Percentiles rank a stretch among this genome's conserved stretches.
Conservation (phyloP, 2,797 vertebrate species). For the Sorex maritimensis region DNA sequence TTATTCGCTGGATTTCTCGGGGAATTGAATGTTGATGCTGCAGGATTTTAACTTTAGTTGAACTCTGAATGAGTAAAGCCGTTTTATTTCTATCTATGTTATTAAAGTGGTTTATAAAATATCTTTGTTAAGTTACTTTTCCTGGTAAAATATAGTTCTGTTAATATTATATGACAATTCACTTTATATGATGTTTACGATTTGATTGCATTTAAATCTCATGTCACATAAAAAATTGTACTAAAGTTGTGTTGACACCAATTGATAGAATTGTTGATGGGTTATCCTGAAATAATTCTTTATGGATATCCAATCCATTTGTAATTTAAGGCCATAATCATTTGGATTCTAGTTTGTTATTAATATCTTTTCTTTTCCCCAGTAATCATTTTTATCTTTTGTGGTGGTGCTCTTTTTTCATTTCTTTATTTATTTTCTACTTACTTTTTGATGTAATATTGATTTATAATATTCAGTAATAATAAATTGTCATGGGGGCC, state of each 20-base stretch:
- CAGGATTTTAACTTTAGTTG: conserved; percentile 72
- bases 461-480: too few species aligned
- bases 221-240: background rate
- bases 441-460: too few species aligned
- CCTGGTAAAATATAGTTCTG: background rate
- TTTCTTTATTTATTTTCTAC: too few species aligned
- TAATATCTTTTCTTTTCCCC: too few species aligned
- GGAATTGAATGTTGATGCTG: conserved; percentile 70
- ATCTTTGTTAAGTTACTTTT: background rate
- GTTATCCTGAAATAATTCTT: background rate
- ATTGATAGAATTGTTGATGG: background rate
- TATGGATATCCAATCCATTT: background rate
- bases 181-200: background rate
- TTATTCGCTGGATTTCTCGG: conserved; percentile 52
- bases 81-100: conserved; percentile 70
- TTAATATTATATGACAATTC: background rate
- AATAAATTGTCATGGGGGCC: too few species aligned
- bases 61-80: conserved; percentile 59
- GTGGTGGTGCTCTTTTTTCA: too few species aligned
- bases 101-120: conserved; percentile 63
- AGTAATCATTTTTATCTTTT: too few species aligned
- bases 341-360: background rate
- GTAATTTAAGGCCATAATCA: background rate
- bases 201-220: background rate
- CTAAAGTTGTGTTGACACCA: background rate